Conservation (phyloP, 2,113 vertebrate genomes). For the Barnardius zonarius region DNA sequence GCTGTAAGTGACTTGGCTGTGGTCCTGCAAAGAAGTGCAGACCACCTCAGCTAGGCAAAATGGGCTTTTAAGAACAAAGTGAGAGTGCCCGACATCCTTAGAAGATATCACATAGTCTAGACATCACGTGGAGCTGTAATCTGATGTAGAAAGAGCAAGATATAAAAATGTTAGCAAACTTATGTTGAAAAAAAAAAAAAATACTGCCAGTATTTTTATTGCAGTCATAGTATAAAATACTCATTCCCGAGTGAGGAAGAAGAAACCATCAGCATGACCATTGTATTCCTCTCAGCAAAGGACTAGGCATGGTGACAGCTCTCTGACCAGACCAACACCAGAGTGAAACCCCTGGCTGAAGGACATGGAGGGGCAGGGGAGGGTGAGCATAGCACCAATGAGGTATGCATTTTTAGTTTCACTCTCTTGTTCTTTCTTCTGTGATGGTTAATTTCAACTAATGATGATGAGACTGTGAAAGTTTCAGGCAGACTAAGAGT, state of each 20-base stretch:
- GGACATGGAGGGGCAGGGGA: not conserved
- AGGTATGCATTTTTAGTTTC: not conserved
- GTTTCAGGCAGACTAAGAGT: not conserved
- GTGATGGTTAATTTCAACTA: not conserved
- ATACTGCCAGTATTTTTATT: too few relatives aligned
- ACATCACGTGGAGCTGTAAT: not conserved
- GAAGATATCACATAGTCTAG: fast-evolving
- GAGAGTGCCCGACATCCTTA: too few relatives aligned
- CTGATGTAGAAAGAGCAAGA: not conserved
- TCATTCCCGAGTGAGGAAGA: not conserved
- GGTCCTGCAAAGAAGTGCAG: not conserved
- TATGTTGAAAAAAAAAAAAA: not conserved
- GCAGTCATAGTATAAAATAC: not conserved
- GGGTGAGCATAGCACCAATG: fast-evolving
- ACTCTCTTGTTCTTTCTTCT: fast-evolving
- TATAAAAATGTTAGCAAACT: not conserved
- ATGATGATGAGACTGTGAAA: not conserved
- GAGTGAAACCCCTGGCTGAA: not conserved
- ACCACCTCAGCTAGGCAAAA: not conserved
- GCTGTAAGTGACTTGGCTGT: fast-evolving
- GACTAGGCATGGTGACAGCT: not conserved
- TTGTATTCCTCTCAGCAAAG: not conserved
- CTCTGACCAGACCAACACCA: not conserved
- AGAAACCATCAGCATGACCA: not conserved
- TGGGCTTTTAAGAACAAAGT: not conserved